phyloP scores from a whole-genome alignment of 2,888 invertebrate species.

The Molorchus minor region DNA sequence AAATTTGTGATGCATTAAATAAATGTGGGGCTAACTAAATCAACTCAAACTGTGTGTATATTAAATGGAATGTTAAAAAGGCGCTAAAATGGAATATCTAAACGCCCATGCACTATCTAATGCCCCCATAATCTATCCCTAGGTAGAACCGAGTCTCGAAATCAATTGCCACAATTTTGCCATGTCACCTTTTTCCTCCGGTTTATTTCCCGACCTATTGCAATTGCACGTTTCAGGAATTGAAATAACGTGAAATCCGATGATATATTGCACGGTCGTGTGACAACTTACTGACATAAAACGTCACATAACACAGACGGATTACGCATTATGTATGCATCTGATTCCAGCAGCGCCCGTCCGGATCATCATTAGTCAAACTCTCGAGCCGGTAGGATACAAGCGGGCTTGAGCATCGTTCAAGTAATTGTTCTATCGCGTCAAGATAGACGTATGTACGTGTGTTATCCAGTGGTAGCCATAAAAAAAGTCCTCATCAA shows the following conservation, averaged over 20 bases:
- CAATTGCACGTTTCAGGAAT: not conserved
- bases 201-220: too few relatives aligned
- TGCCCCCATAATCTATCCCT: too few relatives aligned
- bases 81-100: too few relatives aligned
- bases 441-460: not conserved
- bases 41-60: too few relatives aligned
- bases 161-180: too few relatives aligned
- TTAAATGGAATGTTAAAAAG: too few relatives aligned
- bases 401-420: not conserved
- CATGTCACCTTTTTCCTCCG: too few relatives aligned
- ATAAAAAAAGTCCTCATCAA: too few relatives aligned
- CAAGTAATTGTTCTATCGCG: not conserved
- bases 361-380: constrained; percentile 28
- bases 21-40: too few relatives aligned
- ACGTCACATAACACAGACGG: constrained; percentile 27
- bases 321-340: constrained; percentile 27
- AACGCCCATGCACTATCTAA: too few relatives aligned
- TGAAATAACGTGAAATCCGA: constrained; percentile 2
- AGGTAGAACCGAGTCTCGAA: too few relatives aligned
- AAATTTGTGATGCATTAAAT: too few relatives aligned
- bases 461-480: not conserved
- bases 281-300: constrained; percentile 25
- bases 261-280: constrained; percentile 7
- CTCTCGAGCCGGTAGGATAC: not conserved
- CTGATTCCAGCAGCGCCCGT: constrained; percentile 14